These are phyloP conservation scores for Schizopygopsis pylzovi DNA, from an alignment of 2,797 vertebrate genomes.

Conservation along the genomic window DNA sequence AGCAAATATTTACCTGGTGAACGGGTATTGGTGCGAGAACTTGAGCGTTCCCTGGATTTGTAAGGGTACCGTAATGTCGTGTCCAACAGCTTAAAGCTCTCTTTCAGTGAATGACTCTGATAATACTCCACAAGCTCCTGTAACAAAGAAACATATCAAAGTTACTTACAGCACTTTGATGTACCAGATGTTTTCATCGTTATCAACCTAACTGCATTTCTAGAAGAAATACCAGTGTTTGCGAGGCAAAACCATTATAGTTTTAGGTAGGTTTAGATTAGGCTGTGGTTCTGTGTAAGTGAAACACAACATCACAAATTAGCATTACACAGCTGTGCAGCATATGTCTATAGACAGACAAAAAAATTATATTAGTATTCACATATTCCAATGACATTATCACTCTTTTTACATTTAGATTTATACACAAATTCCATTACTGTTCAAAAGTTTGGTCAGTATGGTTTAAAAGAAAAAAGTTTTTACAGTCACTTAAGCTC, in stretches of 20 bases:
- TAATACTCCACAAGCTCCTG: slow-evolving; percentile 98
- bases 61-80: slow-evolving; percentile 93
- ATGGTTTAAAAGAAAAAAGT: no score
- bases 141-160: slow-evolving; percentile 22
- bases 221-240: neutral
- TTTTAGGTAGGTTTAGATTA: neutral
- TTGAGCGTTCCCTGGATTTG: slow-evolving; percentile 87
- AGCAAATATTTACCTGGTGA: slow-evolving; percentile 85
- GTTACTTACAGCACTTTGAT: neutral
- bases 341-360: neutral
- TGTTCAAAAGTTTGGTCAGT: neutral
- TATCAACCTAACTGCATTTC: neutral
- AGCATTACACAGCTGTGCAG: neutral
- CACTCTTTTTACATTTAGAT: neutral
- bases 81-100: slow-evolving; percentile 97
- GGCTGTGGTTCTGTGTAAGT: neutral
- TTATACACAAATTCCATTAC: neutral
- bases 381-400: neutral
- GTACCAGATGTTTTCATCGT: neutral
- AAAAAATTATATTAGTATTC: neutral
- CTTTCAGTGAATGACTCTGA: slow-evolving; percentile 94
- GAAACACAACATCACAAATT: neutral
- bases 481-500: neutral
- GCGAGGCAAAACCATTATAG: neutral
- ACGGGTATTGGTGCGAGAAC: slow-evolving; percentile 84